Base-by-base conservation (phyloP, 2,888 invertebrate species). In the Colletes collaris region DNA sequence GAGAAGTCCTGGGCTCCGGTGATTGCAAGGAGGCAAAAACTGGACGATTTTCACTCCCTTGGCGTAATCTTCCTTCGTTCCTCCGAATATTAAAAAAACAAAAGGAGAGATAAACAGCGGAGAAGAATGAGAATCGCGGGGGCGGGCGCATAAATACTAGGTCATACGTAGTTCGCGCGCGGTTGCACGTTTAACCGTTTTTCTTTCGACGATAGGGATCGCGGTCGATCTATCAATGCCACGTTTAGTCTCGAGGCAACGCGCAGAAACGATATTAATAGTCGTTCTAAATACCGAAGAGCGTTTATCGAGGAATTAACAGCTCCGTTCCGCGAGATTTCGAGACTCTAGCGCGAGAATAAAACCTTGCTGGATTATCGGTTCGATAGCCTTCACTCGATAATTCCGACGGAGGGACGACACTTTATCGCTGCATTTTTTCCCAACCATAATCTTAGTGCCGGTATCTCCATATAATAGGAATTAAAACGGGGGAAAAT, bases 301-400 rank as follows among this genome's bases (percentile, higher is more conserved):
- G 66, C 67, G 79, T 79, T 78, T 78, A 78, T 78, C 78, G 78
- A 60, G 58, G 67, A 78, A 79, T 78, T 78, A 73, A 63, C 79
- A 16, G 13, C 8, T 16, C 37, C 63, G 72, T 37, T 62, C 11
- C n/a, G 44, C 52, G 53, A 50, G 49, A 66, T 46, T 76, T 50
- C 40, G 16, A 40, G 65, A 60, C 55, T 67, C 56, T 8, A 53
- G 10, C 37, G 53, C n/a, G 19, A 13, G 65, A 50, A 60, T 60
- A 49, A 71, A 65, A 62, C 19, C 52, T 19, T 27, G 35, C n/a
- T 5, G 68, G 64, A 65, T 64, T 75, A 65, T 75, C 75, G 64
- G 65, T 46, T 65, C 59, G n/a, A 44, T 37, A 19, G 46, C 64
- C n/a, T 46, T n/a, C 52, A 3, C 7, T 49, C 44, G 74, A 40